A percentile compares a stretch with the other conserved stretches of the same genome.
Evolutionary conservation across 1,140 invertebrate genomes (phyloP).

Genomic region (Potamilus streckersoni): DNA sequence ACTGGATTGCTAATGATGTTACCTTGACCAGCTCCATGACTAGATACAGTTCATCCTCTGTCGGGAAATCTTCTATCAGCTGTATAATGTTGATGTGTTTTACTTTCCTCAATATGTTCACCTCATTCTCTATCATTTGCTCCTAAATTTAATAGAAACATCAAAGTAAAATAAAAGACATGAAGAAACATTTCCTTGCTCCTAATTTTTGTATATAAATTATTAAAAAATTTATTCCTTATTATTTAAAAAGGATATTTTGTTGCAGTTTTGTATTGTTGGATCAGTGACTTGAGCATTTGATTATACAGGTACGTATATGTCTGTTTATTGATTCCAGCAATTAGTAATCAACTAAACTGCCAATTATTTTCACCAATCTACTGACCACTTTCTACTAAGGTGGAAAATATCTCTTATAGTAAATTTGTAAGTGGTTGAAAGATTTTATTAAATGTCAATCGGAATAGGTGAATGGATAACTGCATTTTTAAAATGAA

Average conservation of each 20-base stretch:
- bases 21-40: conserved; percentile 68
- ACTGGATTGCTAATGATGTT: neutral
- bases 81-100: conserved; percentile 66
- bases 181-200: neutral
- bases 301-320: too few species aligned
- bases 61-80: conserved; percentile 65
- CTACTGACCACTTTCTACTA: too few species aligned
- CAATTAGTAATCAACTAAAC: too few species aligned
- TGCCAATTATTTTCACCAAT: too few species aligned
- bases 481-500: too few species aligned
- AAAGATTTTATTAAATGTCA: too few species aligned
- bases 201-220: neutral
- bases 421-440: too few species aligned
- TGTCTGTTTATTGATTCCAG: too few species aligned
- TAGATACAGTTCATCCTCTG: conserved; percentile 55
- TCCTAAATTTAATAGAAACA: conserved; percentile 41
- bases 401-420: too few species aligned
- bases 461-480: too few species aligned
- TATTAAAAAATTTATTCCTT: neutral
- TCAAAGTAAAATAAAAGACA: neutral
- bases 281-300: too few species aligned
- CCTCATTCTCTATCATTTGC: conserved; percentile 66
- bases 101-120: conserved; percentile 61
- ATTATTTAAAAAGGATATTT: neutral
- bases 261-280: neutral